Conservation (phyloP, 1,140 invertebrate genomes). For the Microplitis demolitor region DNA sequence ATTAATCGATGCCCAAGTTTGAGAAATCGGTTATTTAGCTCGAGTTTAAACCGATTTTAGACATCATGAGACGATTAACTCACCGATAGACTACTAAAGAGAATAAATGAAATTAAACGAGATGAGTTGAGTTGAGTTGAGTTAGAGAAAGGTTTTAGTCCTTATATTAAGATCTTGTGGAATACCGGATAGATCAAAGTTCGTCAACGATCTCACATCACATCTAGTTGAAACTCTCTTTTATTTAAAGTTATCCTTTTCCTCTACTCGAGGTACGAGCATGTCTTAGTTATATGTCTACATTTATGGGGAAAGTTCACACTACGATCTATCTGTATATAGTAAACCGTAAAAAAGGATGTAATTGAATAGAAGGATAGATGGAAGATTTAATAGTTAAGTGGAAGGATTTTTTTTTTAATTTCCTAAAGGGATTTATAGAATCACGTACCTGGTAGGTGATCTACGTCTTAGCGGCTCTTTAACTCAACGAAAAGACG, state of each 20-base stretch:
- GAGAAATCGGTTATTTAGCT: not conserved
- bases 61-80: no score
- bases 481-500: constrained; percentile 18
- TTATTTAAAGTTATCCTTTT: no score
- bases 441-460: constrained; percentile 26
- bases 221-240: no score
- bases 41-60: no score
- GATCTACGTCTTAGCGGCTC: constrained; percentile 18
- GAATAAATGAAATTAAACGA: not conserved
- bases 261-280: not conserved
- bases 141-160: no score
- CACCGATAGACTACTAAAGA: not conserved
- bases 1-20: constrained; percentile 26
- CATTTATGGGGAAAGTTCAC: constrained; percentile 22
- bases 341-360: no score
- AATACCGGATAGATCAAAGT: constrained; percentile 27
- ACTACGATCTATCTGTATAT: not conserved
- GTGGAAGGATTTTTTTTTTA: no score
- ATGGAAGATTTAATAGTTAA: no score
- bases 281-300: not conserved
- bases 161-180: not conserved
- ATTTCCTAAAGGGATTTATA: not conserved
- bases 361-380: no score
- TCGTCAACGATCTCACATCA: constrained; percentile 12
- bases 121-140: not conserved